Base-by-base conservation (phyloP, 2,888 invertebrate genomes). In the Melipona beecheii region DNA sequence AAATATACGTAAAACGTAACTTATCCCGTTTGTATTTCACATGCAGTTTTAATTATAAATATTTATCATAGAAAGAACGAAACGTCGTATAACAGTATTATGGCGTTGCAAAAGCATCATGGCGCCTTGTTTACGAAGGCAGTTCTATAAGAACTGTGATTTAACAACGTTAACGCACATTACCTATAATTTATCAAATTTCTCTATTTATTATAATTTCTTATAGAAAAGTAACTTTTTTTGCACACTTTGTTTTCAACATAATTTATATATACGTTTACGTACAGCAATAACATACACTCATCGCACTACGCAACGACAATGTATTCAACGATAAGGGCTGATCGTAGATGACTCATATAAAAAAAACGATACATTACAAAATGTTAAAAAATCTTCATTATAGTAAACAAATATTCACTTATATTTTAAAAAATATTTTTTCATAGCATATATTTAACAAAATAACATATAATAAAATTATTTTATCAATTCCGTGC, bases 41-140 rank as follows among this genome's bases (percentile, higher is more conserved):
- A 50, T 31, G n/a, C 60, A 50, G 56, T 65, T 74, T 70, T 68
- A 71, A 83, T 68, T 77, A 79, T 77, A 79, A 88, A 84, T 83
- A 87, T 89, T 91, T 89, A 87, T 88, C 78, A 79, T 79, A 71
- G 75, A 80, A 79, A 78, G 80, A 84, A 75, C 80, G 78, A 75
- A 87, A 89, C 72, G 84, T 89, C 89, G 87, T 87, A 73, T 83
- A 87, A 86, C 84, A 87, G 87, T 85, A 83, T 87, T 86, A 89
- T 89, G 89, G 88, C 90, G 87, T 88, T 87, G 78, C 77, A 69
- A 69, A 82, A 87, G 74, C 86, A 89, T 89, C 86, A 89, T 88
- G 89, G 88, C 89, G 86, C 68, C 83, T 84, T 85, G 88, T 89
- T 89, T 89, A 87, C 72, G 84, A 86, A 85, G 77, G 69, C 76